Percentiles rank a stretch among this genome's conserved stretches.
Conservation (phyloP, 2,797 vertebrate genomes). For the Acomys russatus region DNA sequence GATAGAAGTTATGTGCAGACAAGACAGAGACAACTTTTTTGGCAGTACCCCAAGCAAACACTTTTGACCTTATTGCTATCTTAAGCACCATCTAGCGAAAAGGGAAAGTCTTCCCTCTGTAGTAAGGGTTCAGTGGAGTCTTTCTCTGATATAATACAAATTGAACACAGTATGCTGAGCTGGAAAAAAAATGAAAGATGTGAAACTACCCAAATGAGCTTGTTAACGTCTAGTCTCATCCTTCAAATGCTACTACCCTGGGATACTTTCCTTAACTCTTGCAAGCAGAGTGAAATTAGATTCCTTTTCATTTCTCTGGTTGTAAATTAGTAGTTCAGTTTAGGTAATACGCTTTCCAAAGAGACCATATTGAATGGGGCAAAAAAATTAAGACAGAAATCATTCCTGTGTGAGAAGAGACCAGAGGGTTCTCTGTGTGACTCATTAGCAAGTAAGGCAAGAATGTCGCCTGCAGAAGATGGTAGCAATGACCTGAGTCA, state of each 20-base stretch:
- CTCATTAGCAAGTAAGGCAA: neutral
- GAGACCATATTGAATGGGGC: neutral
- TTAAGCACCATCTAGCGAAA: neutral
- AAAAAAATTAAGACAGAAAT: neutral
- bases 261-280: neutral
- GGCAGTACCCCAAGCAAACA: neutral
- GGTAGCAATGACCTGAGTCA: neutral
- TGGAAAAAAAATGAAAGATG: neutral
- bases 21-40: neutral
- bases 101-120: neutral
- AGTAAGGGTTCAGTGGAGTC: neutral
- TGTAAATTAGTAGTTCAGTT: neutral
- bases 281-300: neutral
- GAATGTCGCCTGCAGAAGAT: neutral
- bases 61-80: neutral
- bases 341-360: neutral
- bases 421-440: neutral
- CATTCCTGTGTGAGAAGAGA: neutral
- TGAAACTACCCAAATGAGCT: neutral
- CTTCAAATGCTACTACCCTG: neutral
- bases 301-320: neutral
- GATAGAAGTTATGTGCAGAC: neutral
- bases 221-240: neutral
- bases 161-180: neutral
- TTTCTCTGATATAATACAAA: slow-evolving; percentile 1